A percentile compares a stretch with the other conserved stretches of the same genome.
phyloP scores from a whole-genome alignment of 1,140 invertebrate species.

The Cecropterus lyciades region DNA sequence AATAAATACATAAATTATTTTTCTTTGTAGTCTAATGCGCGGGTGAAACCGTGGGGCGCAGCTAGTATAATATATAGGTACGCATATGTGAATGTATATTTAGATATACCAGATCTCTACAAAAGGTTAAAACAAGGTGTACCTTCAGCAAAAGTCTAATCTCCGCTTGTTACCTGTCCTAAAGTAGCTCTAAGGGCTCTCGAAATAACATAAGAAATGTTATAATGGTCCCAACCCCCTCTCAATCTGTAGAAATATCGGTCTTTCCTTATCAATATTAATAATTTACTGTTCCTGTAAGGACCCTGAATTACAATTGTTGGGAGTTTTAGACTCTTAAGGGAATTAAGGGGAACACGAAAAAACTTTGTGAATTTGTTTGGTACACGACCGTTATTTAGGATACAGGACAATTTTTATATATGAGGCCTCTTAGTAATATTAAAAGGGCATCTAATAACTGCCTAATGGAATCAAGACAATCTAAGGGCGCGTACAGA shows the following conservation, averaged over 20 bases:
- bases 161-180: no score
- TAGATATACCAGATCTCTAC: no score
- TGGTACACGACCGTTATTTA: background rate
- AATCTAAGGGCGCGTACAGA: no score
- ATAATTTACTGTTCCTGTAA: conserved; percentile 27
- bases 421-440: no score
- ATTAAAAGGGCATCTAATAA: background rate
- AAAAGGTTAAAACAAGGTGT: no score
- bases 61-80: no score
- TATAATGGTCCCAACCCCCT: background rate
- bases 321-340: conserved; percentile 25
- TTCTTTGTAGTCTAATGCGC: no score
- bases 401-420: background rate
- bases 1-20: no score
- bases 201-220: background rate
- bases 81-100: no score
- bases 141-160: no score
- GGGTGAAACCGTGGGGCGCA: no score
- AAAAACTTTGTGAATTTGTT: conserved; percentile 10
- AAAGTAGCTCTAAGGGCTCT: background rate
- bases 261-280: conserved; percentile 27
- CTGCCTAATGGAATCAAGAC: no score
- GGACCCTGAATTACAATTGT: conserved; percentile 19
- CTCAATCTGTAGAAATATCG: conserved; percentile 16
- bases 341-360: conserved; percentile 17